A percentile compares a stretch with the other conserved stretches of the same genome.
These are phyloP conservation scores for Pteromalus puparum DNA, from an alignment of 1,140 invertebrate genomes.

Conservation along the genomic window DNA sequence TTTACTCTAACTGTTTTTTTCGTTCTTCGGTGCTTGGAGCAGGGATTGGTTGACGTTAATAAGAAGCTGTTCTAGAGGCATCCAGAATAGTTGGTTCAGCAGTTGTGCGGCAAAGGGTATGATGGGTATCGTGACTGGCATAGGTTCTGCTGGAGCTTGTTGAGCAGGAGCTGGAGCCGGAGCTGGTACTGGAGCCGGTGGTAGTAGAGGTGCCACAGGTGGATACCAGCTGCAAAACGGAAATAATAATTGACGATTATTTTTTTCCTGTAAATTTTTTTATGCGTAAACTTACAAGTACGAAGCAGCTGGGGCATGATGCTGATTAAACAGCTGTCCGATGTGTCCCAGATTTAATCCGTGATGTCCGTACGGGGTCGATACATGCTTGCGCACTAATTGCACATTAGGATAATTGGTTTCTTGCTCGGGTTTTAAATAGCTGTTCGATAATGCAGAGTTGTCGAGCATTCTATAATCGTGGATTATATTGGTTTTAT, in stretches of 20 bases:
- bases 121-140: not conserved
- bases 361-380: slow-evolving; percentile 65
- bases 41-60: slow-evolving; percentile 3
- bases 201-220: slow-evolving; percentile 22
- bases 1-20: not conserved
- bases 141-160: not conserved
- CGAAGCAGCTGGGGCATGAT: not conserved
- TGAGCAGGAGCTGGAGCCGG: not conserved
- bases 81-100: not conserved
- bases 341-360: slow-evolving; percentile 62
- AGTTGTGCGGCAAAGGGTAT: not conserved
- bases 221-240: slow-evolving; percentile 15
- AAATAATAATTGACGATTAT: slow-evolving; percentile 49
- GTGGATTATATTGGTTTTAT: not conserved
- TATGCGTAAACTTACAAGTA: not conserved
- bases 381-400: not conserved
- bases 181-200: slow-evolving; percentile 16
- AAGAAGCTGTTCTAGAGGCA: not conserved
- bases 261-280: too few species aligned
- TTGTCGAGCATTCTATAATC: not conserved
- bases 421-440: not conserved
- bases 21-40: not conserved
- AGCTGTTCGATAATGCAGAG: not conserved
- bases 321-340: slow-evolving; percentile 51
- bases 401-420: not conserved